A percentile compares a stretch with the other conserved stretches of the same genome.
These are phyloP conservation scores for Drosophila littoralis DNA, from an alignment of 1,140 invertebrate genomes.

Conservation along the genomic window DNA sequence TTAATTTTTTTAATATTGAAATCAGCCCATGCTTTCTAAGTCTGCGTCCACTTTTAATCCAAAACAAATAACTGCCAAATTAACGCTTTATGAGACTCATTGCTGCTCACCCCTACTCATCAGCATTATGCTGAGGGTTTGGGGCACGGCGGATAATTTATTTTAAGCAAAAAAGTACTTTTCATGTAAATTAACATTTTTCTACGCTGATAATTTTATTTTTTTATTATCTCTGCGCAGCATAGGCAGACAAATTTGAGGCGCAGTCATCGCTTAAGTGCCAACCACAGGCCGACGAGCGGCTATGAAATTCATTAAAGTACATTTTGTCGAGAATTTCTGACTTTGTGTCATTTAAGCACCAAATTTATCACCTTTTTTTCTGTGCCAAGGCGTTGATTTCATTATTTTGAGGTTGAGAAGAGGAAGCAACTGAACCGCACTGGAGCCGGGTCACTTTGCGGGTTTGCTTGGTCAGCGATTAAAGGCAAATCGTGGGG, in stretches of 20 bases:
- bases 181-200: conserved; percentile 67
- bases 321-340: conserved; percentile 62
- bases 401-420: conserved; percentile 28
- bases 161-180: conserved; percentile 49
- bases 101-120: not conserved
- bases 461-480: conserved; percentile 32
- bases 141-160: conserved; percentile 44
- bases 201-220: conserved; percentile 58
- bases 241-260: conserved; percentile 15
- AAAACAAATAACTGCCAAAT: not conserved
- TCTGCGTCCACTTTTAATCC: not conserved
- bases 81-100: not conserved
- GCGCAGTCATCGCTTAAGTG: conserved; percentile 3
- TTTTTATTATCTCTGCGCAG: conserved; percentile 55
- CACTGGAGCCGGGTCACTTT: not conserved
- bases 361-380: conserved; percentile 61
- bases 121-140: not conserved
- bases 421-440: not conserved
- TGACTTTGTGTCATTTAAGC: conserved; percentile 66
- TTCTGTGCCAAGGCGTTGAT: conserved; percentile 50
- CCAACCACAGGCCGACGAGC: not conserved
- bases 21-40: not conserved
- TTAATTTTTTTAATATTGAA: not conserved
- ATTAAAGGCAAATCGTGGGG: conserved; percentile 51
- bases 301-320: conserved; percentile 52